Conservation (phyloP, 2,888 invertebrate genomes). For the Syritta pipiens region DNA sequence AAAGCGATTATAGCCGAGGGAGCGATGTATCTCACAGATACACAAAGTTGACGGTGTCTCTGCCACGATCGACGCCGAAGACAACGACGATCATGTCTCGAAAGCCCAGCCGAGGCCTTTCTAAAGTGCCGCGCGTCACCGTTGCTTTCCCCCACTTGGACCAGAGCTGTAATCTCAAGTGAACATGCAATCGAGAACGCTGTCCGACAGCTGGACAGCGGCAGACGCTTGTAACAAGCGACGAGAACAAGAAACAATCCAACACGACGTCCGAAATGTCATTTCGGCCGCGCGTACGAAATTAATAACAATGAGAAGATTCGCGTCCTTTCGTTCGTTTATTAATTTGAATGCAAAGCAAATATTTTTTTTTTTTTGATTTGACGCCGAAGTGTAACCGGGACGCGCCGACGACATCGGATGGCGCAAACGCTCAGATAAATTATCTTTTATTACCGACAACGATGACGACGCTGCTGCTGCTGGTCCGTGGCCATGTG, state of each 20-base stretch:
- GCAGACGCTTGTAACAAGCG: slow-evolving; percentile 27
- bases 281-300: slow-evolving; percentile 30
- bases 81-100: neutral
- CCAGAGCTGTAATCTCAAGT: slow-evolving; percentile 18
- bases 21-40: slow-evolving; percentile 6
- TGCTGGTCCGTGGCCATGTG: neutral
- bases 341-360: slow-evolving; percentile 1
- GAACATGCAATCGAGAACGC: slow-evolving; percentile 48
- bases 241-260: neutral
- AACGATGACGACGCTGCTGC: slow-evolving; percentile 1
- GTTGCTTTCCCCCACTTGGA: slow-evolving; percentile 34
- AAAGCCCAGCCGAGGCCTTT: slow-evolving; percentile 26
- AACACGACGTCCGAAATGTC: slow-evolving; percentile 32
- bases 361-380: neutral
- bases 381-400: neutral
- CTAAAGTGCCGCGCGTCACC: slow-evolving; percentile 39
- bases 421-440: neutral
- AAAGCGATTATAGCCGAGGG: slow-evolving; percentile 27
- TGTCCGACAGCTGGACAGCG: slow-evolving; percentile 28
- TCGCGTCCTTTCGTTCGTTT: neutral
- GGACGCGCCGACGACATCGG: neutral
- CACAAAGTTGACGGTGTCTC: neutral
- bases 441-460: slow-evolving; percentile 48
- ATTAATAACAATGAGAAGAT: slow-evolving; percentile 42
- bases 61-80: neutral